Evolutionary conservation across 2,113 vertebrate genomes (phyloP).

Genomic region (Catharus minimus): DNA sequence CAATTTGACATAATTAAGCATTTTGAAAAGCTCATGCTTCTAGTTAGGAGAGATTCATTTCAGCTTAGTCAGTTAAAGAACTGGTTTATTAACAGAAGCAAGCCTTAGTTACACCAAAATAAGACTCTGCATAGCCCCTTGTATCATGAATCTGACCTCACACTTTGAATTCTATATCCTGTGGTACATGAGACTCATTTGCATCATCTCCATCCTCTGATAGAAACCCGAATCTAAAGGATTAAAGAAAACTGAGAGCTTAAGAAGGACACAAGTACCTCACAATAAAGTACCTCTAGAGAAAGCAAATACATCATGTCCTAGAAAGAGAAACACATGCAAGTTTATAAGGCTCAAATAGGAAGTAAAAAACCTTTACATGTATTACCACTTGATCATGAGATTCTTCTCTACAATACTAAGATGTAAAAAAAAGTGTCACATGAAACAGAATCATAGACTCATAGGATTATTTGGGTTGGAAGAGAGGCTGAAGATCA

Average conservation of each 20-base stretch:
- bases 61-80: background rate
- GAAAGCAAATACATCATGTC: rapidly evolving
- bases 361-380: background rate
- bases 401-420: background rate
- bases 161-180: background rate
- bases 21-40: background rate
- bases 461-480: background rate
- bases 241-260: background rate
- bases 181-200: background rate
- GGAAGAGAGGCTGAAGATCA: background rate
- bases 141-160: background rate
- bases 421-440: background rate
- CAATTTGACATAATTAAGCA: background rate
- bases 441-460: background rate
- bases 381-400: background rate
- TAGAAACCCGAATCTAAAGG: background rate
- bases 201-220: background rate
- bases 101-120: background rate
- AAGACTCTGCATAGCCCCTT: background rate
- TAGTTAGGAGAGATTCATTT: constrained; percentile 3
- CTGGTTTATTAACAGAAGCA: background rate
- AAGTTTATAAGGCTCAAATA: background rate
- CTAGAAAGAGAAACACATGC: background rate
- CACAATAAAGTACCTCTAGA: background rate
- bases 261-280: background rate